phyloP scores from a whole-genome alignment of 1,140 invertebrate genomes.

The Zaprionus camerounensis region DNA sequence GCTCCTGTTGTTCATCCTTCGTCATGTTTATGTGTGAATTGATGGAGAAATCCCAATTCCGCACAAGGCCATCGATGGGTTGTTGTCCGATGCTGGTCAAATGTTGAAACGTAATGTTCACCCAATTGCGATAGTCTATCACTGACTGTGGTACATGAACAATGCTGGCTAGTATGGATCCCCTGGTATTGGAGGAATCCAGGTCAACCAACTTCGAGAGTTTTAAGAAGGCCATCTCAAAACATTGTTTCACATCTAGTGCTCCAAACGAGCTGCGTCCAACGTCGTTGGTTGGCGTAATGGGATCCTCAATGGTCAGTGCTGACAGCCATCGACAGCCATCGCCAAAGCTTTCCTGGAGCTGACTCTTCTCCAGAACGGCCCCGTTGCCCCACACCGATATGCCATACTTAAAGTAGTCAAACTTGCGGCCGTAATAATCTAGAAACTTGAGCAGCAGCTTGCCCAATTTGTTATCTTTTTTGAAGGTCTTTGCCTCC shows the following conservation, averaged over 20 bases:
- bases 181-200: slow-evolving; percentile 41
- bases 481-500: slow-evolving; percentile 20
- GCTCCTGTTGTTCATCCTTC: background rate
- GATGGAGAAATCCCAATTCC: slow-evolving; percentile 5
- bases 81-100: slow-evolving; percentile 5
- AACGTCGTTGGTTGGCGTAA: slow-evolving; percentile 65
- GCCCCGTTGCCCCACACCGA: slow-evolving; percentile 39
- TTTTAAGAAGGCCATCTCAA: slow-evolving; percentile 56
- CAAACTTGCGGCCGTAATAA: slow-evolving; percentile 66
- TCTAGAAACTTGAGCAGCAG: slow-evolving; percentile 64
- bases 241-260: slow-evolving; percentile 51
- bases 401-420: slow-evolving; percentile 59
- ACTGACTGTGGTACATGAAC: slow-evolving; percentile 43
- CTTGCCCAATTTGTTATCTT: slow-evolving; percentile 48
- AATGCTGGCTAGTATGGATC: slow-evolving; percentile 52
- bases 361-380: slow-evolving; percentile 47
- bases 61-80: background rate
- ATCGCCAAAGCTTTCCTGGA: slow-evolving; percentile 22
- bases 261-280: slow-evolving; percentile 61
- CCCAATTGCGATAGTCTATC: slow-evolving; percentile 55
- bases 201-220: slow-evolving; percentile 63
- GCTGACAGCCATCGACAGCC: slow-evolving; percentile 45
- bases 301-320: slow-evolving; percentile 64
- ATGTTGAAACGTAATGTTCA: slow-evolving; percentile 53
- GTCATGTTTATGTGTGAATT: background rate